phyloP scores from a whole-genome alignment of 1,140 invertebrate species.

The Lasioglossum albipes region DNA sequence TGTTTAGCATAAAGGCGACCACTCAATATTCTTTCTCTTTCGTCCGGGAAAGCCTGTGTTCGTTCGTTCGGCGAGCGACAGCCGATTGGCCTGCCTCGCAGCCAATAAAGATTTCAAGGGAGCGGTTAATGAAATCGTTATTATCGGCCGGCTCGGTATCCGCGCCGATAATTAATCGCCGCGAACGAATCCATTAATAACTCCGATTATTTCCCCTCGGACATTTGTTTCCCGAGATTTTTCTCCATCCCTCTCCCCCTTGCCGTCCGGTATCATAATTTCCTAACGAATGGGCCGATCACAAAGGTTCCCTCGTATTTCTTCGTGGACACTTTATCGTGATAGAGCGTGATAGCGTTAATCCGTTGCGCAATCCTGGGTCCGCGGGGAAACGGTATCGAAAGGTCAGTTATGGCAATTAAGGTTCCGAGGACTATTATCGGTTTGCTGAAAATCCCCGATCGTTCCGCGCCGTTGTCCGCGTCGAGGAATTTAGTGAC shows the following conservation, averaged over 20 bases:
- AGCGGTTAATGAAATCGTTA: conserved; percentile 42
- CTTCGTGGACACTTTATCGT: conserved; percentile 18
- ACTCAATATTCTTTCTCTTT: too few relatives aligned
- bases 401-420: conserved; percentile 47
- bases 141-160: not conserved
- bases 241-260: not conserved
- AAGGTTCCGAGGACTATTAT: conserved; percentile 18
- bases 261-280: not conserved
- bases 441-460: conserved; percentile 15
- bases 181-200: conserved; percentile 30
- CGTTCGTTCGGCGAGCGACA: not conserved
- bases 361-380: conserved; percentile 33
- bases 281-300: not conserved
- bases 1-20: too few relatives aligned
- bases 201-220: conserved; percentile 27
- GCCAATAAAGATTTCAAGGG: conserved; percentile 43
- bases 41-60: not conserved
- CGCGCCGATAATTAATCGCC: conserved; percentile 34
- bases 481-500: too few relatives aligned
- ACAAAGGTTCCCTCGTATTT: conserved; percentile 26
- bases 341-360: conserved; percentile 38
- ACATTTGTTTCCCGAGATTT: conserved; percentile 9
- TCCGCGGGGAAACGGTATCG: conserved; percentile 41
- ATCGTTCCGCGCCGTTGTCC: not conserved
- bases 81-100: conserved; percentile 9